These are phyloP conservation scores for honey bee (Apis mellifera) DNA, from an alignment of 1,140 invertebrate genomes.

Conservation along the genomic window Amel_HAv3.1 CM009931.2:21851501-21852000, in stretches of 20 bases:
- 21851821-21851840: slow-evolving; percentile 6
- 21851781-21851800: not conserved
- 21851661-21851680: slow-evolving; percentile 8
- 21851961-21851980: slow-evolving; percentile 2
- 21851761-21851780: not conserved
- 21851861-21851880: not conserved
- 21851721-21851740: not conserved
- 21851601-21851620: slow-evolving; percentile 24
- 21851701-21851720: slow-evolving; percentile 2
- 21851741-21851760: not conserved
- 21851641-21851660: slow-evolving; percentile 15
- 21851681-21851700: not conserved
- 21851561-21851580: slow-evolving; percentile 20
- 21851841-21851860: not conserved
- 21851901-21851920: no score
- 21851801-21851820: slow-evolving; percentile 10
- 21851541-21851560: not conserved
- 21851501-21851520: no score
- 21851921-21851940: not conserved
- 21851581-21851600: slow-evolving; percentile 5
- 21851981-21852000: slow-evolving; percentile 26
- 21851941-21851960: not conserved
- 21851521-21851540: not conserved
- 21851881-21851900: not conserved
- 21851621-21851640: slow-evolving; percentile 14